Evolutionary conservation across 2,113 vertebrate genomes (phyloP).

Genomic region (Phrynocephalus versicolor): DNA sequence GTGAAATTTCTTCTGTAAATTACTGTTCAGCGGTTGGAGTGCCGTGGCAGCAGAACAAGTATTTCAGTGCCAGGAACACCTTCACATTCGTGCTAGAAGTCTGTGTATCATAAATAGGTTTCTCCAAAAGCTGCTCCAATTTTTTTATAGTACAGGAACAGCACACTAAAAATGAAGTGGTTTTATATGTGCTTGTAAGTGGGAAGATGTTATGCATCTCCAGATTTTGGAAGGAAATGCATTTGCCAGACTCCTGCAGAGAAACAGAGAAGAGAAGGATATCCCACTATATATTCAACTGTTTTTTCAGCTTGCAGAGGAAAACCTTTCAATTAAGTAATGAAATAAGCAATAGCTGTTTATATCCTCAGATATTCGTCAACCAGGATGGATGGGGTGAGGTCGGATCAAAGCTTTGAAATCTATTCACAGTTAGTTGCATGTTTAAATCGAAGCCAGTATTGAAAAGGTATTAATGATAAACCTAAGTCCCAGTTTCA

Average conservation of each 20-base stretch:
- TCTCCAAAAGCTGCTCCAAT: neutral
- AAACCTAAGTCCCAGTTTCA: too few relatives aligned
- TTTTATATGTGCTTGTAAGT: too few relatives aligned
- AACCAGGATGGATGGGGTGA: neutral
- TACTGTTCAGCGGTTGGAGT: neutral
- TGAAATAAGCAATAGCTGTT: neutral
- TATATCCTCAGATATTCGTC: neutral
- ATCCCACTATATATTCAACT: too few relatives aligned
- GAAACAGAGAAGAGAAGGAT: accelerated
- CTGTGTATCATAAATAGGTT: accelerated
- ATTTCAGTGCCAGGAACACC: neutral
- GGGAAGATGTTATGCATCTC: neutral
- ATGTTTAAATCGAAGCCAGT: too few relatives aligned
- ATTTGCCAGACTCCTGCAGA: accelerated
- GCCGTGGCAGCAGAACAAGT: accelerated
- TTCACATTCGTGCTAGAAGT: neutral
- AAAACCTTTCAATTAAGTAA: neutral
- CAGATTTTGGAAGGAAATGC: accelerated
- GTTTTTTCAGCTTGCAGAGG: too few relatives aligned
- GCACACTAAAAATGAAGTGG: neutral
- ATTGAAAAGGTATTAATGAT: too few relatives aligned
- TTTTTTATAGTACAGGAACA: neutral
- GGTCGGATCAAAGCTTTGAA: too few relatives aligned
- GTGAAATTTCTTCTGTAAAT: neutral
- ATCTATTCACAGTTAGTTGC: too few relatives aligned